A percentile compares a stretch with the other conserved stretches of the same genome.
phyloP scores from a whole-genome alignment of 2,888 invertebrate genomes.

The Oscheius myriophilus region DNA sequence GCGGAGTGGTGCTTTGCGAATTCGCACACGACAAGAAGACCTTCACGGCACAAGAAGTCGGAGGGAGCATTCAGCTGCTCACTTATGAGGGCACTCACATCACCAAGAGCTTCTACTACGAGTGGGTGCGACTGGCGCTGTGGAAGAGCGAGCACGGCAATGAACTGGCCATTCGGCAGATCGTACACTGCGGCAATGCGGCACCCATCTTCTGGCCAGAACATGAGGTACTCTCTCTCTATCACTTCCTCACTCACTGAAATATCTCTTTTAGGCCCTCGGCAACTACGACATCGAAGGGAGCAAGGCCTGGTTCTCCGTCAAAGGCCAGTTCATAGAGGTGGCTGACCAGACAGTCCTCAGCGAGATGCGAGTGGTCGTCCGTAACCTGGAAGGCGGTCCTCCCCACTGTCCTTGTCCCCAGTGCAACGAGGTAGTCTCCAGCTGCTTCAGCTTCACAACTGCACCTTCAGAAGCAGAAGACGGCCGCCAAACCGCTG shows the following conservation, averaged over 20 bases:
- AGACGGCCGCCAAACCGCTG: slow-evolving; percentile 13
- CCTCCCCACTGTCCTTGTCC: slow-evolving; percentile 26
- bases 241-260: no score
- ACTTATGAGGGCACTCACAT: slow-evolving; percentile 29
- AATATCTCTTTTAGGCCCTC: slow-evolving; percentile 3
- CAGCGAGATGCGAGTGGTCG: slow-evolving; percentile 12
- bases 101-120: slow-evolving; percentile 40
- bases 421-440: slow-evolving; percentile 2
- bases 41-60: slow-evolving; percentile 38
- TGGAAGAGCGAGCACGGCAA: slow-evolving; percentile 22
- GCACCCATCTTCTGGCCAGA: slow-evolving; percentile 41
- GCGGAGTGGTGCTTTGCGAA: slow-evolving; percentile 44
- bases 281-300: slow-evolving; percentile 34
- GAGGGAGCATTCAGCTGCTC: slow-evolving; percentile 43
- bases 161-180: slow-evolving; percentile 2
- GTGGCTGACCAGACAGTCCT: slow-evolving; percentile 23
- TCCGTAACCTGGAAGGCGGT: slow-evolving; percentile 12
- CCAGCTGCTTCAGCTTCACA: not conserved
- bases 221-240: slow-evolving; percentile 3
- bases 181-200: slow-evolving; percentile 40
- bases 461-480: not conserved
- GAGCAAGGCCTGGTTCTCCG: slow-evolving; percentile 33
- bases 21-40: slow-evolving; percentile 37
- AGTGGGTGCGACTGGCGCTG: slow-evolving; percentile 34
- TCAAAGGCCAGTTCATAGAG: slow-evolving; percentile 16